Evolutionary conservation across 2,113 vertebrate species (phyloP).

Genomic region (Sceloporus undulatus): DNA sequence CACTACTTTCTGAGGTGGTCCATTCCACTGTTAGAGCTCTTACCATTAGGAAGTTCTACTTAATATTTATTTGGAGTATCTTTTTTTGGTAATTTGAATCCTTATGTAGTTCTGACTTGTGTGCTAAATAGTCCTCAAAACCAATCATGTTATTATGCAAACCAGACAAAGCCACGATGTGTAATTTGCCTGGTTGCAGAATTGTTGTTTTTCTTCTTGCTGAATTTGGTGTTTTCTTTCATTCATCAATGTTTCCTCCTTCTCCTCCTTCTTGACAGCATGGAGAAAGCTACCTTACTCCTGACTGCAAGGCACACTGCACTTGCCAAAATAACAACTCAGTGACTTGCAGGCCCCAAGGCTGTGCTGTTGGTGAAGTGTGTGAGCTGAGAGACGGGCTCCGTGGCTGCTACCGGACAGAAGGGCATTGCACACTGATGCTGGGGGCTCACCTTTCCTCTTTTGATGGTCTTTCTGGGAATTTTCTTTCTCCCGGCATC

Average conservation of each 20-base stretch:
- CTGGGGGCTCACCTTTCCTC: conserved; percentile 19
- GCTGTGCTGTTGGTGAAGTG: conserved; percentile 15
- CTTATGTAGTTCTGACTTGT: neutral
- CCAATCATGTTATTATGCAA: neutral
- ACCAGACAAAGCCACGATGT: neutral
- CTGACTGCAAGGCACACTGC: conserved; percentile 28
- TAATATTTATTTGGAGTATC: no score
- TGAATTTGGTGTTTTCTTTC: neutral
- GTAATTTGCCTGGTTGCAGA: neutral
- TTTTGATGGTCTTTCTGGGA: conserved; percentile 46
- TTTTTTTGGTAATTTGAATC: no score
- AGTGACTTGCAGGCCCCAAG: neutral
- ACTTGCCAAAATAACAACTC: neutral
- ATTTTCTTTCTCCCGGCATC: conserved; percentile 19
- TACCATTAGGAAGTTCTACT: no score
- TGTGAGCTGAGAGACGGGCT: conserved; percentile 31
- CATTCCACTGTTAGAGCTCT: no score
- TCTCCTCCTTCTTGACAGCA: neutral
- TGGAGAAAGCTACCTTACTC: conserved; percentile 8
- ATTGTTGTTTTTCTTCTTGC: neutral
- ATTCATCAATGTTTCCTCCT: neutral
- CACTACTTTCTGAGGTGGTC: no score
- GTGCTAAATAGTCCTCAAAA: neutral
- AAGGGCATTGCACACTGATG: conserved; percentile 29
- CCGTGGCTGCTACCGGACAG: conserved; percentile 30